Conservation (phyloP, 1,140 invertebrate genomes). For the Whitmania pigra region DNA sequence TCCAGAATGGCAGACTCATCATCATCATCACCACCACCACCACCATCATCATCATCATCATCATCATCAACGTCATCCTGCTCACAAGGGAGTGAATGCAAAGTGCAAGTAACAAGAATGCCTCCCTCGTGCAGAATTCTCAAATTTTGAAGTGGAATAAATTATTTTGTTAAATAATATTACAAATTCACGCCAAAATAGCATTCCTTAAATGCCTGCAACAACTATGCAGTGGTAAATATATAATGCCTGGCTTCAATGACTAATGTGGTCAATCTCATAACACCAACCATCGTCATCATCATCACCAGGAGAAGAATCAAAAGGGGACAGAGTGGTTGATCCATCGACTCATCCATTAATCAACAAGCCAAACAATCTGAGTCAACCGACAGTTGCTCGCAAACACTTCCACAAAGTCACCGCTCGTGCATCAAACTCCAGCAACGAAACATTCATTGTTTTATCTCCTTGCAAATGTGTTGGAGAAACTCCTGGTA, state of each 20-base stretch:
- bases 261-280: too few species aligned
- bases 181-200: not conserved
- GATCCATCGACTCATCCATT: too few species aligned
- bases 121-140: not conserved
- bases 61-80: not conserved
- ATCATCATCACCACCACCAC: slow-evolving; percentile 1
- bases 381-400: too few species aligned
- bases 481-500: slow-evolving; percentile 98
- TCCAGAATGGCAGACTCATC: not conserved
- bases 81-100: too few species aligned
- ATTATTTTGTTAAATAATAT: not conserved
- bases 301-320: not conserved
- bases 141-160: not conserved
- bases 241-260: too few species aligned
- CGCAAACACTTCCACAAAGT: too few species aligned
- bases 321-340: too few species aligned
- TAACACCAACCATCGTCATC: not conserved
- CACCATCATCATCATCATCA: slow-evolving; percentile 17
- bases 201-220: not conserved
- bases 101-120: too few species aligned
- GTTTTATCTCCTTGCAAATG: slow-evolving; percentile 70
- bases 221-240: too few species aligned
- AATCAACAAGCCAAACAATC: too few species aligned
- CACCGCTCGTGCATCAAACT: too few species aligned
- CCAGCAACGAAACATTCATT: slow-evolving; percentile 19